Evolutionary conservation across 2,113 vertebrate species (phyloP).

Genomic region (Laticauda colubrina): DNA sequence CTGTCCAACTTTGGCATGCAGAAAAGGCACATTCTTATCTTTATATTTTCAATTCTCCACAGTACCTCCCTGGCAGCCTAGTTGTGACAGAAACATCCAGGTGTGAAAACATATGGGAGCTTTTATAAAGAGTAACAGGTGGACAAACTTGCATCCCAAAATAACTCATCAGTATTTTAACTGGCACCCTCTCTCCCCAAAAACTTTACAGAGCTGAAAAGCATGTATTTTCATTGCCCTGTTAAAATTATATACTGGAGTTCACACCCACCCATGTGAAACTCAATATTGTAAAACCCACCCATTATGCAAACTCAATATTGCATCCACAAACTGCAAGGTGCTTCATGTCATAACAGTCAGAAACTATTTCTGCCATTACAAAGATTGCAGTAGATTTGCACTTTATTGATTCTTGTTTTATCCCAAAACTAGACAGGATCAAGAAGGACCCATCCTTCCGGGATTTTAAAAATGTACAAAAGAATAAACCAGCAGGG

Average conservation of each 20-base stretch:
- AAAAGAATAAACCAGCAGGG: not conserved
- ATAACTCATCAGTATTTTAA: not conserved
- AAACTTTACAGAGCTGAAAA: not conserved
- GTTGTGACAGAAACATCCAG: not conserved
- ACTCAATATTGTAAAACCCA: too few species aligned
- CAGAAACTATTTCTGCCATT: not conserved
- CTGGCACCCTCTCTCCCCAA: not conserved
- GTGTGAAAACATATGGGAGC: not conserved
- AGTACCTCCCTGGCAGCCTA: not conserved
- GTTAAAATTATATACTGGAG: not conserved
- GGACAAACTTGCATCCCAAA: not conserved
- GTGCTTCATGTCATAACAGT: not conserved
- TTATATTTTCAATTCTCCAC: not conserved
- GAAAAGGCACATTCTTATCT: not conserved
- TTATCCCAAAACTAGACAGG: too few species aligned
- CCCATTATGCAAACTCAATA: not conserved
- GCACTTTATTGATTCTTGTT: not conserved
- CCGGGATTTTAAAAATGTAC: slow-evolving; percentile 3
- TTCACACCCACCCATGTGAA: not conserved
- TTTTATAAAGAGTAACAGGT: not conserved
- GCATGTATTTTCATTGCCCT: not conserved
- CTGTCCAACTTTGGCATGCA: not conserved
- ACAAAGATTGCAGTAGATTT: not conserved
- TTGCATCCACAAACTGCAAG: not conserved
- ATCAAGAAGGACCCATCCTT: not conserved